Percentiles rank a stretch among this genome's conserved stretches.
These are phyloP conservation scores for Criorhina ranunculi DNA, from an alignment of 2,888 invertebrate species.

Conservation along the genomic window DNA sequence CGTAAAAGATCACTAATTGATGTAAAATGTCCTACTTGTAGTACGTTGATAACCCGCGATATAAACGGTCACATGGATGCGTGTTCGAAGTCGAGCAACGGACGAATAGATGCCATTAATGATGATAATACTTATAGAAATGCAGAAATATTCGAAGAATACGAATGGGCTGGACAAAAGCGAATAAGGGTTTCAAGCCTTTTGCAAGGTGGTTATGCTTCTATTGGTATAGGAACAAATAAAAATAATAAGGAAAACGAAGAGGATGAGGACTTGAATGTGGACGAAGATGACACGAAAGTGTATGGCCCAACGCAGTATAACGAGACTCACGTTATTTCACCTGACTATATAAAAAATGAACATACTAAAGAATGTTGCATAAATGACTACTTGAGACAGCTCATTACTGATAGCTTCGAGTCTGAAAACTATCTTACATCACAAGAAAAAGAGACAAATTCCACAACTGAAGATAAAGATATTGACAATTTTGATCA, in stretches of 20 bases:
- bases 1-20: constrained; percentile 89
- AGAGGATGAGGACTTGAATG: constrained; percentile 91
- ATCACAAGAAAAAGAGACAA: constrained; percentile 55
- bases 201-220: constrained; percentile 88
- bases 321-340: constrained; percentile 89
- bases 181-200: constrained; percentile 90
- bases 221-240: constrained; percentile 84
- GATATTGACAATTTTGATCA: constrained; percentile 52
- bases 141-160: constrained; percentile 90
- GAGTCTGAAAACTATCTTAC: constrained; percentile 22
- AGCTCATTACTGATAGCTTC: constrained; percentile 80
- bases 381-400: constrained; percentile 82
- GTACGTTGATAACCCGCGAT: constrained; percentile 88
- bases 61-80: constrained; percentile 90
- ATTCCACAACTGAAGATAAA: constrained; percentile 30
- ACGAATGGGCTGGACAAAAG: constrained; percentile 96
- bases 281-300: constrained; percentile 94
- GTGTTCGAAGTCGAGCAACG: constrained; percentile 86
- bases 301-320: constrained; percentile 95
- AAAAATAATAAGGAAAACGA: constrained; percentile 82
- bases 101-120: constrained; percentile 81
- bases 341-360: constrained; percentile 84
- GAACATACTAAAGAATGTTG: constrained; percentile 82
- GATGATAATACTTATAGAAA: constrained; percentile 90
- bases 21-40: constrained; percentile 92